These are phyloP conservation scores for Pygoscelis adeliae DNA, from an alignment of 2,113 vertebrate genomes.

Conservation along the genomic window DNA sequence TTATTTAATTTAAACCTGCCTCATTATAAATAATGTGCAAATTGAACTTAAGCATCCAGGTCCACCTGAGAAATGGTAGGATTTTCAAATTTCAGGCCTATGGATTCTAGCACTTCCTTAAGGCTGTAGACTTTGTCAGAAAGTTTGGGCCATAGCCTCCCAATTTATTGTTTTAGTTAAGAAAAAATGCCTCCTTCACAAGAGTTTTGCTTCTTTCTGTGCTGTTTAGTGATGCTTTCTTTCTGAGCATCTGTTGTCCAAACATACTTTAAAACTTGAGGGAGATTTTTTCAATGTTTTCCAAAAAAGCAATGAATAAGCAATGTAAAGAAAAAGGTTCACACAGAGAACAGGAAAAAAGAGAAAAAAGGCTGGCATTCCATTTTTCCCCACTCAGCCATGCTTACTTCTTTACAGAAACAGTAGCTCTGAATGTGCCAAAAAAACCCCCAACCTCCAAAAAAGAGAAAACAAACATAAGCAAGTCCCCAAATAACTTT, in stretches of 20 bases:
- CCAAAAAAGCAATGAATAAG: neutral
- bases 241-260: neutral
- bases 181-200: neutral
- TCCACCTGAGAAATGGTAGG: neutral
- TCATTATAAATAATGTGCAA: neutral
- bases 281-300: neutral
- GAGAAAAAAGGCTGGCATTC: neutral
- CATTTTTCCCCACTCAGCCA: neutral
- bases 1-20: neutral
- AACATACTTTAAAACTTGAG: neutral
- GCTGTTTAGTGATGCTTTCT: neutral
- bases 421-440: neutral
- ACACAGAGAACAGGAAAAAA: neutral
- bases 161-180: neutral
- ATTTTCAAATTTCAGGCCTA: neutral
- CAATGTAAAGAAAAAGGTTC: neutral
- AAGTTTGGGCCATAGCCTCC: neutral
- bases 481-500: neutral
- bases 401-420: neutral
- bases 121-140: neutral
- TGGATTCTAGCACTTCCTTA: neutral
- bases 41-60: neutral
- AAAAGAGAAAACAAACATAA: neutral
- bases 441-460: fast-evolving
- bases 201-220: neutral